phyloP scores from a whole-genome alignment of 2,113 vertebrate genomes.

The Echinops telfairi region DNA sequence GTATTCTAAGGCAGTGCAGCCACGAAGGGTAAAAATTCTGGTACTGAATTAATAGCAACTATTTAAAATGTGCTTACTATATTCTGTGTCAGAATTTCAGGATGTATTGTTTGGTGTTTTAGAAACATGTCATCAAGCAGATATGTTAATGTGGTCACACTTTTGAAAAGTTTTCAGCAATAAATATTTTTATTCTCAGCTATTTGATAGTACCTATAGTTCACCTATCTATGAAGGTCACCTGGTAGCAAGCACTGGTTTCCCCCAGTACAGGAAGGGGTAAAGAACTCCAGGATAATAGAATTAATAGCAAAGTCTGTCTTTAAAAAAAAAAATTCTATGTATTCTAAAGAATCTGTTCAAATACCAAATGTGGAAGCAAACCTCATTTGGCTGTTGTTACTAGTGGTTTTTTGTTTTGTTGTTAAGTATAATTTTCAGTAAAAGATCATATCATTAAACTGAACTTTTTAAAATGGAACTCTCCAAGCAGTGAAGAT shows the following conservation, averaged over 20 bases:
- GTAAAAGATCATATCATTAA: neutral
- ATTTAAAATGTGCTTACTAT: constrained; percentile 33
- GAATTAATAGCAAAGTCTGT: neutral
- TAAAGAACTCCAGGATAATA: neutral
- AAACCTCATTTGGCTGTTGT: neutral
- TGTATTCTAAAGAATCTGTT: neutral
- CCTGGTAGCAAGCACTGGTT: neutral
- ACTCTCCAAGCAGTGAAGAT: neutral
- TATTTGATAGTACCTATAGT: neutral
- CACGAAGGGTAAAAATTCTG: neutral
- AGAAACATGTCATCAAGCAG: constrained; percentile 37
- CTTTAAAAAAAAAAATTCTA: neutral
- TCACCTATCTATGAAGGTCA: constrained; percentile 23
- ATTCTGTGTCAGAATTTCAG: constrained; percentile 41
- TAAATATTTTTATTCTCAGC: constrained; percentile 7
- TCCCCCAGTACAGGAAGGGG: neutral
- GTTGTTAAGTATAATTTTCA: constrained; percentile 23
- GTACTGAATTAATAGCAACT: neutral
- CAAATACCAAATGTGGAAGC: constrained; percentile 27
- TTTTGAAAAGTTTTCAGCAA: neutral
- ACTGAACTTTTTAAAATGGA: constrained; percentile 20
- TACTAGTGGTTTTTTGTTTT: neutral
- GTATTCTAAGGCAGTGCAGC: neutral
- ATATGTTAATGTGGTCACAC: constrained; percentile 9
- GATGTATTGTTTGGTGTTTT: constrained; percentile 22